A percentile compares a stretch with the other conserved stretches of the same genome.
Evolutionary conservation across 1,140 invertebrate genomes (phyloP).

Genomic region (Proctacanthus coquilletti): DNA sequence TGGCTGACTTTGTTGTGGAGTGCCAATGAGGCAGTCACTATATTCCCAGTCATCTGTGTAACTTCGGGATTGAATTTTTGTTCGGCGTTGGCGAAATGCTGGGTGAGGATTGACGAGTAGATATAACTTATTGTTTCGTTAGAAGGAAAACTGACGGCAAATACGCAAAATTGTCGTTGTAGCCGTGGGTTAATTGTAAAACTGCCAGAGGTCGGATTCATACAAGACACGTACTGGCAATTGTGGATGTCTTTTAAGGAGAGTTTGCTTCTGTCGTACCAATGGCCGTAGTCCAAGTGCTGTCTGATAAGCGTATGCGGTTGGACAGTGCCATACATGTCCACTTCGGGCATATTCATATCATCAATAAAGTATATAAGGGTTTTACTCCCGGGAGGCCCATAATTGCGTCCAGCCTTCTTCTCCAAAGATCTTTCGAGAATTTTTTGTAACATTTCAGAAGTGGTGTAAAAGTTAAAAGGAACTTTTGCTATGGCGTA

Average conservation of each 20-base stretch:
- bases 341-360: slow-evolving; percentile 96
- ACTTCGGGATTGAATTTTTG: slow-evolving; percentile 55
- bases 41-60: slow-evolving; percentile 41
- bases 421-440: slow-evolving; percentile 93
- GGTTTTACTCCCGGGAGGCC: slow-evolving; percentile 84
- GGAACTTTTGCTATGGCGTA: slow-evolving; percentile 82
- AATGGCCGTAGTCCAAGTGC: slow-evolving; percentile 89
- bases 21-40: slow-evolving; percentile 66
- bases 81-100: slow-evolving; percentile 69
- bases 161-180: slow-evolving; percentile 87
- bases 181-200: slow-evolving; percentile 91
- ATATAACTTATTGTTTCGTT: slow-evolving; percentile 74
- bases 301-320: slow-evolving; percentile 91
- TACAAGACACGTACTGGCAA: slow-evolving; percentile 90
- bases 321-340: slow-evolving; percentile 87
- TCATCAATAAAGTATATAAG: slow-evolving; percentile 96
- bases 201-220: slow-evolving; percentile 94
- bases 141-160: slow-evolving; percentile 85
- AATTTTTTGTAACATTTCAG: slow-evolving; percentile 90
- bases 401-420: slow-evolving; percentile 90
- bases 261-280: slow-evolving; percentile 86
- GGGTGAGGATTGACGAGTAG: slow-evolving; percentile 72
- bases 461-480: slow-evolving; percentile 94
- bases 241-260: slow-evolving; percentile 90
- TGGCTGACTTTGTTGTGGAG: slow-evolving; percentile 73